phyloP scores from a whole-genome alignment of 1,140 invertebrate species.

The Euglossa dilemma region DNA sequence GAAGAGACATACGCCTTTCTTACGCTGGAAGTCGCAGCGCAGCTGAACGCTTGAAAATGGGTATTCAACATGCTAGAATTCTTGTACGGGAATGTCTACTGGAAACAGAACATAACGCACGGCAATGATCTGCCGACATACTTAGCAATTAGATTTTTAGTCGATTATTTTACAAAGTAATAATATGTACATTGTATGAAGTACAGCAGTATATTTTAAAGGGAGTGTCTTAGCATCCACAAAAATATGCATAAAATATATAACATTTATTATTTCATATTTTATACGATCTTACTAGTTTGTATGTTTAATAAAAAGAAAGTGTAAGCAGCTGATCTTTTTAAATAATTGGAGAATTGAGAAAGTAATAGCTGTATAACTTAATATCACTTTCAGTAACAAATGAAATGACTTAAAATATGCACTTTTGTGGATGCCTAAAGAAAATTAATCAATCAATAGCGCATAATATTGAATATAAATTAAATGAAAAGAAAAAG shows the following conservation, averaged over 20 bases:
- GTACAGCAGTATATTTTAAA: conserved; percentile 53
- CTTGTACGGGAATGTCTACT: conserved; percentile 91
- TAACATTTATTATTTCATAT: conserved; percentile 42
- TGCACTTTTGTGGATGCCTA: conserved; percentile 48
- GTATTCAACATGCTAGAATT: conserved; percentile 91
- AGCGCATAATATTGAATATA: conserved; percentile 41
- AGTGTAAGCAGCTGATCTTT: conserved; percentile 10
- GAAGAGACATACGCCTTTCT: conserved; percentile 90
- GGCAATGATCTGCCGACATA: conserved; percentile 81
- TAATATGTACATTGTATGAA: conserved; percentile 57
- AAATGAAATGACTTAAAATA: conserved; percentile 1
- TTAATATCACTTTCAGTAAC: conserved; percentile 16
- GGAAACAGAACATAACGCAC: conserved; percentile 90
- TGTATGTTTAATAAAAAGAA: conserved; percentile 37
- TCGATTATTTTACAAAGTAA: conserved; percentile 71
- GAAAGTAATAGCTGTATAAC: conserved; percentile 18
- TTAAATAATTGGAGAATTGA: not conserved
- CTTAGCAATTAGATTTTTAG: conserved; percentile 71
- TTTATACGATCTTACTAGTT: conserved; percentile 37
- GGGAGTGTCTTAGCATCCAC: conserved; percentile 57
- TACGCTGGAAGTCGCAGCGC: conserved; percentile 92
- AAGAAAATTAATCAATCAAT: conserved; percentile 46
- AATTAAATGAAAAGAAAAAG: not conserved
- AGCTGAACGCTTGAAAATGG: conserved; percentile 89
- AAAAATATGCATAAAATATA: conserved; percentile 11